A percentile compares a stretch with the other conserved stretches of the same genome.
Conservation (phyloP, 2,113 vertebrate genomes). For the Odontesthes bonariensis region DNA sequence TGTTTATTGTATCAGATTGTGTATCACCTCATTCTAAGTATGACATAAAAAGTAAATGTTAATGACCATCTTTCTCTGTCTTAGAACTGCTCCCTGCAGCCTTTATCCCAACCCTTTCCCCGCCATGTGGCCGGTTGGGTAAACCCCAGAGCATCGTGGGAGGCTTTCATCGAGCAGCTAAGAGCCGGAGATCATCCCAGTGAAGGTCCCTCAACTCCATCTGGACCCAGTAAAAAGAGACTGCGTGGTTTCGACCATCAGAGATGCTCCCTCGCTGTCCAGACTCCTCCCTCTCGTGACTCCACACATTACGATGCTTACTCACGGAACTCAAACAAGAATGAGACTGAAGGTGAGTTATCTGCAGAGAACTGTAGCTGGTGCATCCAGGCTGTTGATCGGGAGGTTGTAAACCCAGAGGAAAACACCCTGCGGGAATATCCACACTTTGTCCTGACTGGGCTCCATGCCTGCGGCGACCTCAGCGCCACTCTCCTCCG, state of each 20-base stretch:
- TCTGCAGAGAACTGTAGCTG: not conserved
- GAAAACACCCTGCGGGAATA: not conserved
- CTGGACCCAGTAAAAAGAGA: conserved; percentile 66
- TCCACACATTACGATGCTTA: not conserved
- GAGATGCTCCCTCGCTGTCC: not conserved
- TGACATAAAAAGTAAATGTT: not conserved
- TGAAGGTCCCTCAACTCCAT: conserved; percentile 15
- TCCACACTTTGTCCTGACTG: conserved; percentile 85
- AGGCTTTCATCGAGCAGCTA: conserved; percentile 83
- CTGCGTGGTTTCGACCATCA: conserved; percentile 36
- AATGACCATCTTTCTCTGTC: conserved; percentile 11
- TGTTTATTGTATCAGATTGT: not conserved
- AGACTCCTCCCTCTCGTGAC: not conserved
- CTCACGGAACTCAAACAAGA: not conserved
- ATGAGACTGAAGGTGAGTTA: not conserved
- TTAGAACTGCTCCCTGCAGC: conserved; percentile 46
- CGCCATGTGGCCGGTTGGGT: conserved; percentile 86
- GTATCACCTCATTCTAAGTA: not conserved
- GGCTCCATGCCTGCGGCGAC: conserved; percentile 93
- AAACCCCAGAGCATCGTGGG: conserved; percentile 84
- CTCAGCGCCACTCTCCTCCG: conserved; percentile 90
- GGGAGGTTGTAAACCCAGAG: not conserved
- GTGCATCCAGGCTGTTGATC: not conserved
- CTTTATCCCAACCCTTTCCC: conserved; percentile 57
- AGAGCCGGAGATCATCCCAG: not conserved